Base-by-base conservation (phyloP, 2,113 vertebrate species). In the Sinocyclocheilus maitianheensis region DNA sequence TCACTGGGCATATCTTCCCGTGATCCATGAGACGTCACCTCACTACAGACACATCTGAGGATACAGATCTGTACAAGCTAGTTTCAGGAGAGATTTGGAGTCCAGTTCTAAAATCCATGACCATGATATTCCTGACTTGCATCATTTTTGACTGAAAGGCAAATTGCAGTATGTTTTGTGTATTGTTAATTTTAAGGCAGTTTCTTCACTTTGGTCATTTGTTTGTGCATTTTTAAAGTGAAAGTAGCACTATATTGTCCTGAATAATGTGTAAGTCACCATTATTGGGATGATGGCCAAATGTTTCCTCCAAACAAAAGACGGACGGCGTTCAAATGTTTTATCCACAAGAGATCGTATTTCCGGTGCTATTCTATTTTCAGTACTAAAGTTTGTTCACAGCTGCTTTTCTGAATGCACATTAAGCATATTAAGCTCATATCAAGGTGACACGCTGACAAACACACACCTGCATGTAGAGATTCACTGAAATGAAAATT, bases 1-100 rank as follows among this genome's bases (percentile, higher is more conserved):
- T 85, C 34, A 76, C 20, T 77, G 43, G n/a, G 10, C 51, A 77
- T 26, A 40, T 48, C 55, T 67, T 79, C 46, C 58, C 86, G 79
- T 48, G 43, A 65, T 76, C 76, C 51, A 72, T 24, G 26, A 48
- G 60, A 51, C 13, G 30, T 37, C 37, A 13, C 26, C 30, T 81
- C 30, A 51, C 14, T 86, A 18, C 16, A 51, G 22, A 84, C 3
- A 18, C 37, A 79, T 81, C 24, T 46, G 37, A 10, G 13, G 22
- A 12, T 48, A 60, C 26, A 60, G 58, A 77, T 86, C 30, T 26
- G 69, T 14, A n/a, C 40, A 46, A 22, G 3, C 37, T 24, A 48
- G 71, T 74, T 26, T 51, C 74, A 51, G 26, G n/a, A 46, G 40
- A 24, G 11, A 46, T 75, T 26, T 74, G 4, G 71, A n/a, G 34